Evolutionary conservation across 2,797 vertebrate species (phyloP).

Genomic region (Tauraco hartlaubi): DNA sequence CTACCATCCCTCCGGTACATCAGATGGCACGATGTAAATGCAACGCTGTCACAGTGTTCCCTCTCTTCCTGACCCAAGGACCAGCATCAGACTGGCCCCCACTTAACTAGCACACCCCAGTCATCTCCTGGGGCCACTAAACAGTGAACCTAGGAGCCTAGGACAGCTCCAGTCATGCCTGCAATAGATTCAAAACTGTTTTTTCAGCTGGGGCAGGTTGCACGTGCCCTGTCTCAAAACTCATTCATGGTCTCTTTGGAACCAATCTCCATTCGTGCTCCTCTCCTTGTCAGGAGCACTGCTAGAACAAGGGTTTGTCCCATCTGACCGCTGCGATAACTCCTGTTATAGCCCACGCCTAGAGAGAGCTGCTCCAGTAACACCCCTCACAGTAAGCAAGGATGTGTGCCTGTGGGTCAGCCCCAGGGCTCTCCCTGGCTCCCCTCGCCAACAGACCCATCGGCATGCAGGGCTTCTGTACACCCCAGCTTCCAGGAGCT

Average conservation of each 20-base stretch:
- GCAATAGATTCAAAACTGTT: neutral
- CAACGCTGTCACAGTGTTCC: neutral
- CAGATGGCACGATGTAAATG: neutral
- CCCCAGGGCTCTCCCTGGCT: neutral
- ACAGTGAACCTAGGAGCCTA: neutral
- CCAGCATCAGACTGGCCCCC: neutral
- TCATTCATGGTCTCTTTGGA: neutral
- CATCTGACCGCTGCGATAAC: neutral
- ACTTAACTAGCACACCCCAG: neutral
- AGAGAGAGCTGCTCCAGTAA: neutral
- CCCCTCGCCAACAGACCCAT: rapidly evolving
- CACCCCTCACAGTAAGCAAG: neutral
- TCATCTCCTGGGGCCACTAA: neutral
- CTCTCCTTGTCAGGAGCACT: neutral
- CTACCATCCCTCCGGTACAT: neutral
- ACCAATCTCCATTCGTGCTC: neutral
- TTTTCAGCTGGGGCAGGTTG: neutral
- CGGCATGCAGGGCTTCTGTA: neutral
- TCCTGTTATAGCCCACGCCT: neutral
- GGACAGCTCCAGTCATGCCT: neutral
- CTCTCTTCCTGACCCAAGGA: neutral
- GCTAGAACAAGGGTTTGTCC: neutral
- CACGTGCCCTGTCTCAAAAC: neutral
- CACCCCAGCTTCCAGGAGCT: neutral
- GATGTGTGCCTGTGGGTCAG: neutral